Base-by-base conservation (phyloP, 2,797 vertebrate species). In the Poeciliopsis presidionis region DNA sequence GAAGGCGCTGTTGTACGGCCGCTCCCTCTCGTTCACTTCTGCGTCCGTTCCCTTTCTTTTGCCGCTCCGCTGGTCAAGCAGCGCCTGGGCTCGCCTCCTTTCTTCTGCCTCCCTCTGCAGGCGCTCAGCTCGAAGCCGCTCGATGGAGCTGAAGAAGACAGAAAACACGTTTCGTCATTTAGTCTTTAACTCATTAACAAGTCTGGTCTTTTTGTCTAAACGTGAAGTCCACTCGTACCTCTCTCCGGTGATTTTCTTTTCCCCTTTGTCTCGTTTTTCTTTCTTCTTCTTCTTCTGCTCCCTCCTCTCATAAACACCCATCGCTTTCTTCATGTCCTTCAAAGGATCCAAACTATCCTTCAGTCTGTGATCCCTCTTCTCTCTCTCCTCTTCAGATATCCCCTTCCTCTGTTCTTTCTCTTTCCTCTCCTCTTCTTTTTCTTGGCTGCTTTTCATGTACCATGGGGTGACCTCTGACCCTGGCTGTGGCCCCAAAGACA, bases 1-100 rank as follows among this genome's bases (percentile, higher is more conserved):
- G 89, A 95, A 97, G 55, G 96, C 97, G 0, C 86, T 97, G 93
- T 97, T 97, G 94, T 97, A 98, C 0, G 94, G 95, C 41, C 96
- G 88, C 11, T 95, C 95, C 63, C 97, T 86, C 0, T 98, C 97
- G 0, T 94, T 95, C 0, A 77, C 1, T 71, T 93, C 92, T 45
- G 25, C 81, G 74, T 90, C 92, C 0, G 80, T 70, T 1, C 94
- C 93, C 30, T 89, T 92, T 55, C 65, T 73, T 67, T 74, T 86
- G 45, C 82, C 92, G 8, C 46, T 91, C 76, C 20, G 92, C 86
- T 93, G 91, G 81, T 95, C 93, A 28, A 97, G 80, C 72, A 97
- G 85, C 2, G 95, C 95, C 84, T 96, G 90, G 0, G 96, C 85
- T 57, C 95, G 92, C 14, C 92, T 94, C 83, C 91, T 89, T 79